Conservation (phyloP, 1,140 invertebrate species). For the Metopolophium dirhodum region DNA sequence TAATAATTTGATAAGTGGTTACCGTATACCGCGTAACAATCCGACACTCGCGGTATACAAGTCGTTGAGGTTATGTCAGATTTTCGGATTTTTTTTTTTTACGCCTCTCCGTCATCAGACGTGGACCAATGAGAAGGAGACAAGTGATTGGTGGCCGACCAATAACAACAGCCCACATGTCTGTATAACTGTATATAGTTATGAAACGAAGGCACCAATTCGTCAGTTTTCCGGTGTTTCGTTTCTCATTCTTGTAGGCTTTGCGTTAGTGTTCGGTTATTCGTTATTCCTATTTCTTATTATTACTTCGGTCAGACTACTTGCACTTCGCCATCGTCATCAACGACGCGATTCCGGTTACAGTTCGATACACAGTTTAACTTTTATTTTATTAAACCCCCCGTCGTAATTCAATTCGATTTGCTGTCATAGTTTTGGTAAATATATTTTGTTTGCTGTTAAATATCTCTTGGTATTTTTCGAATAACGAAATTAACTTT, state of each 20-base stretch:
- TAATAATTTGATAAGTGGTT: not conserved
- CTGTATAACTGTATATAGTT: conserved; percentile 51
- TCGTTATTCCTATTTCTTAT: too few species aligned
- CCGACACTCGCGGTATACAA: not conserved
- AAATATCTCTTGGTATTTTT: not conserved
- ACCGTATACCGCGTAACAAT: not conserved
- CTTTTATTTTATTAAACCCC: not conserved
- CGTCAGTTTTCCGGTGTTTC: conserved; percentile 22
- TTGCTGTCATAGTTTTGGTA: not conserved
- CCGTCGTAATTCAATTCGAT: not conserved
- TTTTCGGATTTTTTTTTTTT: not conserved
- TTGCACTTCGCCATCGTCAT: not conserved
- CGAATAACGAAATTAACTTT: not conserved
- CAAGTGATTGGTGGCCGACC: conserved; percentile 63
- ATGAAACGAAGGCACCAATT: conserved; percentile 13
- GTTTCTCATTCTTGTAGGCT: not conserved
- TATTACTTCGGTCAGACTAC: not conserved
- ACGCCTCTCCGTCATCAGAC: conserved; percentile 60
- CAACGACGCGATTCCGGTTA: not conserved
- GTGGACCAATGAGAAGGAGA: conserved; percentile 67
- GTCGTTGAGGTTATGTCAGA: conserved; percentile 16
- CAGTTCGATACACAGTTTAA: not conserved
- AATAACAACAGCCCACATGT: conserved; percentile 50
- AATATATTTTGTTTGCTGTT: too few species aligned
- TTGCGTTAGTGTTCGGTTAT: not conserved